These are phyloP conservation scores for Sarcophaga peregrina DNA, from an alignment of 1,140 invertebrate genomes.

Conservation along the genomic window DNA sequence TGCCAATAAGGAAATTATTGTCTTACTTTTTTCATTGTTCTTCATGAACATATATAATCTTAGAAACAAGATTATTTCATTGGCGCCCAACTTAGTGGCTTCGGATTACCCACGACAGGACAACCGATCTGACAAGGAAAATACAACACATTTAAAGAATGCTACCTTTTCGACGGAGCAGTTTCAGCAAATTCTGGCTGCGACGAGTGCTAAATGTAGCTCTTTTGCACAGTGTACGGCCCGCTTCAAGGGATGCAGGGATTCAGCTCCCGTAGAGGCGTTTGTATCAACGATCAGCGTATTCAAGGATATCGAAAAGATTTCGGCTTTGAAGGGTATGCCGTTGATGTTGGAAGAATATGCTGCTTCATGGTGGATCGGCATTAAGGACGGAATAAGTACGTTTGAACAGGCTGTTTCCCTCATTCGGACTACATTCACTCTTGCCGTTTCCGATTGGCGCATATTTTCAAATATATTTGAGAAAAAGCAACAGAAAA, in stretches of 20 bases:
- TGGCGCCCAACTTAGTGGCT: too few relatives aligned
- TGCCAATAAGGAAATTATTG: too few relatives aligned
- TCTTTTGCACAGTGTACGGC: slow-evolving; percentile 33
- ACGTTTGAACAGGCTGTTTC: slow-evolving; percentile 43
- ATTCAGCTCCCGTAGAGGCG: slow-evolving; percentile 37
- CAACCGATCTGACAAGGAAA: too few relatives aligned
- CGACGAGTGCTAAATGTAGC: neutral
- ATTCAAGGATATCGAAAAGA: slow-evolving; percentile 45
- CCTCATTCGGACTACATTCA: slow-evolving; percentile 34
- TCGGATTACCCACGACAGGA: too few relatives aligned
- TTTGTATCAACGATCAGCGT: slow-evolving; percentile 38
- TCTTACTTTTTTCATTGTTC: too few relatives aligned
- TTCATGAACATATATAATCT: too few relatives aligned
- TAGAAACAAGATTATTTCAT: too few relatives aligned
- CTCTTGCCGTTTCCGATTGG: slow-evolving; percentile 27
- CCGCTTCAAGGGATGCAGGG: slow-evolving; percentile 41
- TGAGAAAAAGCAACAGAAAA: slow-evolving; percentile 39
- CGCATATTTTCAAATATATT: slow-evolving; percentile 44
- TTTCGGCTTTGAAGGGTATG: slow-evolving; percentile 49
- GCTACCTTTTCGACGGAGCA: neutral
- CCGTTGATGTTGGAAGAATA: slow-evolving; percentile 48
- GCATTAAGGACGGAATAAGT: slow-evolving; percentile 44
- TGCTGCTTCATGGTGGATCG: slow-evolving; percentile 53
- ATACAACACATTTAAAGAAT: too few relatives aligned
- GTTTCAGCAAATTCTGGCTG: neutral